Percentiles rank a stretch among this genome's conserved stretches.
These are phyloP conservation scores for Spea hammondii DNA, from an alignment of 2,797 vertebrate species.

Conservation along the genomic window DNA sequence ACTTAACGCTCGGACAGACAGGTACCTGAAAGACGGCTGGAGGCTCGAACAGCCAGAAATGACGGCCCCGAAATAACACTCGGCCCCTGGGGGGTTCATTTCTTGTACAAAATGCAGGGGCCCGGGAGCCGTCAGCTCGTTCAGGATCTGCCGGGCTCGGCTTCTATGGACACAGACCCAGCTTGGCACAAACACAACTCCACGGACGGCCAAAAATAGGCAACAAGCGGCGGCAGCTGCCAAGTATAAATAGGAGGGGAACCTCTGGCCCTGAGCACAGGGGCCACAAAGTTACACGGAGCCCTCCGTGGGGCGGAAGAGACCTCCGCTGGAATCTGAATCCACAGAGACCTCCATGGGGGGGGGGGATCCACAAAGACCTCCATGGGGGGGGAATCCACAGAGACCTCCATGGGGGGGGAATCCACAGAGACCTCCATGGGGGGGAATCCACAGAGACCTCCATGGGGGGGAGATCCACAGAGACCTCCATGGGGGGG, in stretches of 20 bases:
- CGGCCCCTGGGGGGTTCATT: slow-evolving; percentile 6
- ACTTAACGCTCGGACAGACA: too few species aligned
- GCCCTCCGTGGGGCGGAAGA: background rate
- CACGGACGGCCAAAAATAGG: slow-evolving; percentile 29
- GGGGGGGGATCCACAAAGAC: background rate
- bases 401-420: background rate
- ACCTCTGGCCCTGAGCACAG: background rate
- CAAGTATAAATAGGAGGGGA: background rate
- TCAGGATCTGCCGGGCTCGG: too few species aligned
- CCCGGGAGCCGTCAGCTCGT: too few species aligned
- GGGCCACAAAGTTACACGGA: background rate
- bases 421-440: background rate
- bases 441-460: background rate
- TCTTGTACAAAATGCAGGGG: background rate
- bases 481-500: too few species aligned
- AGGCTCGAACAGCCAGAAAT: slow-evolving; percentile 15
- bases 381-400: too few species aligned
- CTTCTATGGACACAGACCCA: too few species aligned
- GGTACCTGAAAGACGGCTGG: slow-evolving; percentile 5
- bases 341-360: background rate
- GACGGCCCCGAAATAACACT: slow-evolving; percentile 28
- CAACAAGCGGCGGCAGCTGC: background rate
- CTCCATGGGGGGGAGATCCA: too few species aligned
- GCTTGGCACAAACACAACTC: slow-evolving; percentile 7
- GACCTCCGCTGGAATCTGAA: background rate